Conservation (phyloP, 2,797 vertebrate genomes). For the Moxostoma hubbsi region DNA sequence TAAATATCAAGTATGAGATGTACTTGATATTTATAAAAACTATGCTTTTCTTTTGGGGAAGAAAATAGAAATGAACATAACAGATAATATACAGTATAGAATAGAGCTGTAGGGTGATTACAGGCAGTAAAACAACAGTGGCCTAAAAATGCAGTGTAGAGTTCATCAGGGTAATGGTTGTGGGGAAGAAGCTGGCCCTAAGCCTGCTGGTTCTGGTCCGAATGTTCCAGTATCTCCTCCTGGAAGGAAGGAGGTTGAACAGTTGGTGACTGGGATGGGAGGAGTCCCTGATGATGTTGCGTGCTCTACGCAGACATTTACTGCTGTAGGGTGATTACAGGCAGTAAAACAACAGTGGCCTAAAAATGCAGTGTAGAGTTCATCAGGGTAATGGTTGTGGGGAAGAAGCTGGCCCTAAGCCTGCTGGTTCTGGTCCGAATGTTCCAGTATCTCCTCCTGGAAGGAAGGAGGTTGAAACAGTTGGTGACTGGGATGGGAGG, state of each 20-base stretch:
- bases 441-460: neutral
- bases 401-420: neutral
- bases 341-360: neutral
- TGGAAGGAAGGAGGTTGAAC: neutral
- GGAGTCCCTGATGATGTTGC: neutral
- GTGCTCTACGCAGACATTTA: too few species aligned
- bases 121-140: too few species aligned
- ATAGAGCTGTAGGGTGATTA: too few species aligned
- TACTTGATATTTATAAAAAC: too few species aligned
- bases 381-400: neutral
- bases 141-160: neutral
- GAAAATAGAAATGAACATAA: too few species aligned
- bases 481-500: neutral
- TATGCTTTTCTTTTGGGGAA: too few species aligned
- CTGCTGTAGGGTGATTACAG: too few species aligned
- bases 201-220: too few species aligned
- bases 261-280: neutral
- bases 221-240: neutral
- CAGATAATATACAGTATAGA: too few species aligned
- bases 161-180: slow-evolving; percentile 9
- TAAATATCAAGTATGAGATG: too few species aligned
- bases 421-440: too few species aligned
- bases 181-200: neutral
- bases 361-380: neutral
- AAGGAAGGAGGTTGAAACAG: slow-evolving; percentile 3